Evolutionary conservation across 2,888 invertebrate species (phyloP), one percentile per base, ranked within the genome.

Genomic region (Cheilosia urbana): DNA sequence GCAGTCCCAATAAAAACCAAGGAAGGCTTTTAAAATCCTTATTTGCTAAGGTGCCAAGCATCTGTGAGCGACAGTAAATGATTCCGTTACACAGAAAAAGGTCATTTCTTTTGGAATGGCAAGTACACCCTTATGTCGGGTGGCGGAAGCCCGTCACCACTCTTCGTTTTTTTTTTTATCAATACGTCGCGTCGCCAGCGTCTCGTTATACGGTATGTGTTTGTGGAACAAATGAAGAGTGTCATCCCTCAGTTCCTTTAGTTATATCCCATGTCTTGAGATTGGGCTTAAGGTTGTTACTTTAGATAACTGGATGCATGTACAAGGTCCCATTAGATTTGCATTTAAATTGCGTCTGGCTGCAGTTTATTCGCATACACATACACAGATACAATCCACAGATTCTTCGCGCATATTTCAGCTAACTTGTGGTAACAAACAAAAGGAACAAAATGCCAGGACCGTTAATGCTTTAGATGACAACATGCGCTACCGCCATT

Each of bases 261-360:
- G 63, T 68, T 72, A 62, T 55, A 82, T 49, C 72, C 66, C 2
- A 19, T 57, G 79, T 80, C 80, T 75, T 80, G 63, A 75, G 75
- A 65, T 51, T 63, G 53, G 62, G 58, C 47, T 85, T 85, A 71
- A 42, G 49, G 34, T 62, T 79, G 73, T 80, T 63, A 68, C 75
- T 76, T 68, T 65, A 34, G 51, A 45, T 47, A 58, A 71, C 76
- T 79, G 76, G 62, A 19, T 89, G 88, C 89, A 90, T 90, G 90
- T 90, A 90, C 90, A 89, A 88, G 88, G 89, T 89, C 90, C 88
- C 90, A 90, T 89, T 89, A 89, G 90, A 90, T 90, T 90, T 91
- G 91, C 91, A 91, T 90, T 90, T 91, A 90, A 90, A 90, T 90
- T 90, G 90, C 90, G 90, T 90, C 90, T 90, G 89, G 88, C 88